phyloP scores from a whole-genome alignment of 2,888 invertebrate species.

The Pinctada fucata region DNA sequence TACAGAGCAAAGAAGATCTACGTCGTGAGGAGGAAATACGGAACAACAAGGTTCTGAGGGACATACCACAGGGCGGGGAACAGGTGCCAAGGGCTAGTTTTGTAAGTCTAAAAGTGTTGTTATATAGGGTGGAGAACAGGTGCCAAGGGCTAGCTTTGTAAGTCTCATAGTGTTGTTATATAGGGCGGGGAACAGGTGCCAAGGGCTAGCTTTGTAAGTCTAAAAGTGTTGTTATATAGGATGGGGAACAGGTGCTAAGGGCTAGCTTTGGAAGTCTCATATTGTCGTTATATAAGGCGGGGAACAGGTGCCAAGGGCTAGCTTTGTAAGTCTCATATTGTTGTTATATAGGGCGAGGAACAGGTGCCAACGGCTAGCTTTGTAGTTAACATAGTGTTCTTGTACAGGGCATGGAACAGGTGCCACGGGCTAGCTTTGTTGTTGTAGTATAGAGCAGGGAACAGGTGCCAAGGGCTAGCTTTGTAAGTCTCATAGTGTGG shows the following conservation, averaged over 20 bases:
- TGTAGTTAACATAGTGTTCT: no score
- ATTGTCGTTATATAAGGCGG: not conserved
- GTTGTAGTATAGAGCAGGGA: not conserved
- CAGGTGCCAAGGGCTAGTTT: not conserved
- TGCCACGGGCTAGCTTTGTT: not conserved
- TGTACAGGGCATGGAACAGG: not conserved
- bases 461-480: not conserved
- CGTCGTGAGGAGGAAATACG: conserved; percentile 22
- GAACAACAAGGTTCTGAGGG: conserved; percentile 21
- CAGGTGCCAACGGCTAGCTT: not conserved
- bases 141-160: not conserved
- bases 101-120: not conserved
- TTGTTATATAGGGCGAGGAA: not conserved
- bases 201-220: not conserved
- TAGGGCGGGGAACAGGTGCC: not conserved
- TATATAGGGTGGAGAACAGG: not conserved
- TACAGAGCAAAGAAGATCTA: not conserved
- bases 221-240: not conserved
- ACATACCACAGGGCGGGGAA: not conserved
- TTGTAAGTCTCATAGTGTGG: not conserved
- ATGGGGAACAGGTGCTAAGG: not conserved
- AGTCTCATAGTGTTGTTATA: not conserved
- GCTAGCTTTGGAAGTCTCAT: not conserved
- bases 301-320: not conserved
- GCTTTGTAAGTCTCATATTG: not conserved